These are phyloP conservation scores for Columba guinea DNA, from an alignment of 2,797 vertebrate genomes.

Conservation along the genomic window DNA sequence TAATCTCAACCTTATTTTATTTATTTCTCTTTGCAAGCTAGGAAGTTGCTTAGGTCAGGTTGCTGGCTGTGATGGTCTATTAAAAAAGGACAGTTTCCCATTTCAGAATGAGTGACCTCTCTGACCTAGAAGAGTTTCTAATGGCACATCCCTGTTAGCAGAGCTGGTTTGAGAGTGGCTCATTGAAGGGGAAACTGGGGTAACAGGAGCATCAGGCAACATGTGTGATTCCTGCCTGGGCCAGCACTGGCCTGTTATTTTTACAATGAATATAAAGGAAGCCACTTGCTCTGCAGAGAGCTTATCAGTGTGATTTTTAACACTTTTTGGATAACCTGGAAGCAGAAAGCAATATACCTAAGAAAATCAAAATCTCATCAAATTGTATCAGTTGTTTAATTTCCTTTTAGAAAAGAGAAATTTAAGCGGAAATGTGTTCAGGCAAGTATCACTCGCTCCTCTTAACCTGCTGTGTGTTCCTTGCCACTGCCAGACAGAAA, in stretches of 20 bases:
- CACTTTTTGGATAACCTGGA: neutral
- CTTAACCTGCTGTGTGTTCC: neutral
- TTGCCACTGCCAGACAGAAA: neutral
- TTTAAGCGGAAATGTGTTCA: fast-evolving
- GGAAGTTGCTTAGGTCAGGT: neutral
- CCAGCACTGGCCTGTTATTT: no score
- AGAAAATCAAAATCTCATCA: neutral
- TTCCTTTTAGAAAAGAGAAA: neutral
- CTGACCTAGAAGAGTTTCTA: neutral
- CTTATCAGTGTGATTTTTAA: neutral
- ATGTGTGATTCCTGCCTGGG: fast-evolving
- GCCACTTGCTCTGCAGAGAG: neutral
- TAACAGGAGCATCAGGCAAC: fast-evolving
- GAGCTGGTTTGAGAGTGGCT: neutral
- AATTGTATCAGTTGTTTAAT: fast-evolving
- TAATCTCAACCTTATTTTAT: neutral
- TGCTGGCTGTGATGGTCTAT: neutral
- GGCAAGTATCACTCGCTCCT: fast-evolving
- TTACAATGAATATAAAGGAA: neutral
- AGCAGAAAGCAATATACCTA: neutral
- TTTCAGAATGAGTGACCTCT: neutral
- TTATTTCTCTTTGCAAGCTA: neutral
- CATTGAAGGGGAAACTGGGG: neutral
- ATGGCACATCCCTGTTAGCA: fast-evolving
- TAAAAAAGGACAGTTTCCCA: neutral